Evolutionary conservation across 2,113 vertebrate genomes (phyloP).

Genomic region (Onychorhynchus coronatus): DNA sequence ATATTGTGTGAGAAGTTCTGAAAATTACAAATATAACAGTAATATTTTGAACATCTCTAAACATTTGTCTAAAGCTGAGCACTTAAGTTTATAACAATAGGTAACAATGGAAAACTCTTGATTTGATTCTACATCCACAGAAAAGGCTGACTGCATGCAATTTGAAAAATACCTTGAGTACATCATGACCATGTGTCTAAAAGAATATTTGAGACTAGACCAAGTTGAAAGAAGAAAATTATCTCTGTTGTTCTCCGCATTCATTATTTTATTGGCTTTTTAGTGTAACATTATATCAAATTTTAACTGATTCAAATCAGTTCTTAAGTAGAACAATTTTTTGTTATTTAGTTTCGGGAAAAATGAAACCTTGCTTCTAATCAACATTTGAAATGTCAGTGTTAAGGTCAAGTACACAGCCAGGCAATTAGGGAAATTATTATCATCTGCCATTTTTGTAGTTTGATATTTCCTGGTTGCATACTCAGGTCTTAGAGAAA

Average conservation of each 20-base stretch:
- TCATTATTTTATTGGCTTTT: not conserved
- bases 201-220: not conserved
- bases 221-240: not conserved
- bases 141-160: not conserved
- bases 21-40: not conserved
- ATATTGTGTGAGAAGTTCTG: not conserved
- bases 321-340: not conserved
- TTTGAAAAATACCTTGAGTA: not conserved
- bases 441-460: not conserved
- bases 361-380: not conserved
- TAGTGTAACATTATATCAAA: not conserved
- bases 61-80: not conserved
- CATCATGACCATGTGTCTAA: not conserved
- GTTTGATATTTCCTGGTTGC: not conserved
- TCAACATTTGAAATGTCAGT: not conserved
- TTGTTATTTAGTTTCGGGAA: not conserved
- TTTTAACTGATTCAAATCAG: not conserved
- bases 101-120: not conserved
- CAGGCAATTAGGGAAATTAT: not conserved
- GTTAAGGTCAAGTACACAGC: not conserved
- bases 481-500: not conserved
- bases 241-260: not conserved
- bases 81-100: not conserved
- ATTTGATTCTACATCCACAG: not conserved
- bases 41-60: not conserved